Conservation (phyloP, 2,113 vertebrate species). For the Ailuropoda melanoleuca region DNA sequence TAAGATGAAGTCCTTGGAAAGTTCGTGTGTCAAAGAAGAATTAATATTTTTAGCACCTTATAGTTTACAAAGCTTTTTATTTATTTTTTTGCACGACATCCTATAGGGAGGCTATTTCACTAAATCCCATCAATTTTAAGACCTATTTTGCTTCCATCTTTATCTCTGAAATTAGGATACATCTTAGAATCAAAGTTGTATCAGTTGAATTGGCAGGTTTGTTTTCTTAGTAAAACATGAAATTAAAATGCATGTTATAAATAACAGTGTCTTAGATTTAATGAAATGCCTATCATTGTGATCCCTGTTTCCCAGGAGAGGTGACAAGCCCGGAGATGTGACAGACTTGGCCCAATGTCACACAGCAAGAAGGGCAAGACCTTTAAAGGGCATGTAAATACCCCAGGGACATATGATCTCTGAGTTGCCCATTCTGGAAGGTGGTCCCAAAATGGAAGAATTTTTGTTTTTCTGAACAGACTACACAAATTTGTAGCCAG, state of each 20-base stretch:
- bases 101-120: not conserved
- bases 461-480: not conserved
- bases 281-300: not conserved
- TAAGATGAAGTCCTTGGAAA: slow-evolving; percentile 17
- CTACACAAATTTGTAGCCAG: not conserved
- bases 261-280: not conserved
- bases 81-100: not conserved
- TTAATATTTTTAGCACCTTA: not conserved
- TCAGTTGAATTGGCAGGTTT: not conserved
- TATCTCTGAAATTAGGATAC: not conserved
- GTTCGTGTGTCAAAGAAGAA: not conserved
- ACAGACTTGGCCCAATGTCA: not conserved
- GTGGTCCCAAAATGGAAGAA: not conserved
- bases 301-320: not conserved
- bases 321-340: not conserved
- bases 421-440: not conserved
- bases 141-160: not conserved
- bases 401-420: not conserved
- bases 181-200: not conserved
- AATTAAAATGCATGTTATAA: not conserved
- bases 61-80: not conserved
- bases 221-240: not conserved
- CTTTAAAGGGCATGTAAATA: not conserved
- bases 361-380: not conserved
- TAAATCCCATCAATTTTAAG: not conserved